Evolutionary conservation across 2,113 vertebrate genomes (phyloP).

Genomic region (Phyllostomus hastatus): DNA sequence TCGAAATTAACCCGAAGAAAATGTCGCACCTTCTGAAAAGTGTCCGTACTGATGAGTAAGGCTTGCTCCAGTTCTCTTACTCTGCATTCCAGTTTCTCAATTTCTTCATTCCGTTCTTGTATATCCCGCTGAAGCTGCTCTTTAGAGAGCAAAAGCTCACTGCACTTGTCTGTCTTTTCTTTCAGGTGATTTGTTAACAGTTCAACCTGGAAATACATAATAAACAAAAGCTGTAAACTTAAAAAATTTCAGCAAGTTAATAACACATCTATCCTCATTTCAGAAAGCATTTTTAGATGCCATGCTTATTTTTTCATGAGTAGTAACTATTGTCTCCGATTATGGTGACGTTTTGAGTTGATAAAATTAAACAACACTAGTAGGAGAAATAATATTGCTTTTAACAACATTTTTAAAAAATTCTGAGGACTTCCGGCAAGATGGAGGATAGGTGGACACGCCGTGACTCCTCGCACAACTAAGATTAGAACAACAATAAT

Average conservation of each 20-base stretch:
- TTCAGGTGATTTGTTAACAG: slow-evolving; percentile 91
- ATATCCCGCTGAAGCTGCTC: slow-evolving; percentile 94
- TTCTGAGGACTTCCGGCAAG: no score
- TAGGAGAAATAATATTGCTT: slow-evolving; percentile 20
- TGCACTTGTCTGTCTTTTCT: slow-evolving; percentile 97
- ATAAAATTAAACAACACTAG: neutral
- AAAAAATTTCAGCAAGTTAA: neutral
- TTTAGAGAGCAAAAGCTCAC: slow-evolving; percentile 91
- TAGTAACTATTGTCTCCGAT: neutral
- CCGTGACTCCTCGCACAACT: no score
- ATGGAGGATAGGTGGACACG: no score
- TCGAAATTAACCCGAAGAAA: neutral
- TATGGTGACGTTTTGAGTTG: neutral
- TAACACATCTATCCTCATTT: neutral
- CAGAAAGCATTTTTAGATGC: neutral
- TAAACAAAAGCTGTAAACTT: neutral
- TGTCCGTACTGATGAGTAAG: slow-evolving; percentile 87
- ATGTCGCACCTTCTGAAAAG: slow-evolving; percentile 86
- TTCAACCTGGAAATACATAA: slow-evolving; percentile 85
- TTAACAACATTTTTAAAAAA: neutral
- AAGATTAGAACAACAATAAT: no score
- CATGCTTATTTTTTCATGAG: neutral
- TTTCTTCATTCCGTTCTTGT: slow-evolving; percentile 93
- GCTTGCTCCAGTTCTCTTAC: slow-evolving; percentile 94
- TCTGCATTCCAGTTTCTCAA: slow-evolving; percentile 92